These are phyloP conservation scores for Heliconius sara DNA, from an alignment of 2,888 invertebrate genomes.

Conservation along the genomic window DNA sequence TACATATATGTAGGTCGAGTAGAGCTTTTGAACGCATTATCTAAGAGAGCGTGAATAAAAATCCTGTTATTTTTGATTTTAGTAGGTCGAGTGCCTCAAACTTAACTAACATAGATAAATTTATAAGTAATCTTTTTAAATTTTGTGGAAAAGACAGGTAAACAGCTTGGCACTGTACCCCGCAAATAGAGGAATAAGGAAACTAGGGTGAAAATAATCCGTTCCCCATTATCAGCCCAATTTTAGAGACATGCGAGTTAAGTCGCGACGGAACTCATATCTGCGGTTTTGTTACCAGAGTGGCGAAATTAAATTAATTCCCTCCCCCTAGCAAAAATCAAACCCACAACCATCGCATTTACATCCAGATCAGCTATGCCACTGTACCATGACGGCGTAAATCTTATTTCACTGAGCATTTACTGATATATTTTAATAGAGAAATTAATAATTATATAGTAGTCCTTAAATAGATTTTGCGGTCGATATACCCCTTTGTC, in stretches of 20 bases:
- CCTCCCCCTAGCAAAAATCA: no score
- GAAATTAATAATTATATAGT: constrained; percentile 38
- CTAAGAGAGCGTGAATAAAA: not conserved
- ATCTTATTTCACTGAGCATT: no score
- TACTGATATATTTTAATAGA: not conserved
- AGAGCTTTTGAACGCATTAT: not conserved
- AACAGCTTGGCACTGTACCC: not conserved
- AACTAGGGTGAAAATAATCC: no score
- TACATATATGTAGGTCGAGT: not conserved
- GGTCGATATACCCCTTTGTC: constrained; percentile 49
- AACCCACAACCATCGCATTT: no score
- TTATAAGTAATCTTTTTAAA: not conserved
- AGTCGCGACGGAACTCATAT: no score
- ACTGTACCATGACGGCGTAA: no score
- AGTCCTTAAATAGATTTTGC: constrained; percentile 50
- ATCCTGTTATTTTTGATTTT: not conserved
- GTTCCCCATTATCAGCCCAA: no score
- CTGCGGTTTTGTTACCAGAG: no score
- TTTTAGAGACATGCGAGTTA: no score
- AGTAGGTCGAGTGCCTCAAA: not conserved
- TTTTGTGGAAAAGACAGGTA: not conserved
- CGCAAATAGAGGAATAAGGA: no score
- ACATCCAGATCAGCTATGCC: no score
- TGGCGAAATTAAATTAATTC: no score
- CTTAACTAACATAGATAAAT: not conserved